Percentiles rank a stretch among this genome's conserved stretches.
Evolutionary conservation across 1,140 invertebrate genomes (phyloP).

Genomic region (Drosophila sproati): DNA sequence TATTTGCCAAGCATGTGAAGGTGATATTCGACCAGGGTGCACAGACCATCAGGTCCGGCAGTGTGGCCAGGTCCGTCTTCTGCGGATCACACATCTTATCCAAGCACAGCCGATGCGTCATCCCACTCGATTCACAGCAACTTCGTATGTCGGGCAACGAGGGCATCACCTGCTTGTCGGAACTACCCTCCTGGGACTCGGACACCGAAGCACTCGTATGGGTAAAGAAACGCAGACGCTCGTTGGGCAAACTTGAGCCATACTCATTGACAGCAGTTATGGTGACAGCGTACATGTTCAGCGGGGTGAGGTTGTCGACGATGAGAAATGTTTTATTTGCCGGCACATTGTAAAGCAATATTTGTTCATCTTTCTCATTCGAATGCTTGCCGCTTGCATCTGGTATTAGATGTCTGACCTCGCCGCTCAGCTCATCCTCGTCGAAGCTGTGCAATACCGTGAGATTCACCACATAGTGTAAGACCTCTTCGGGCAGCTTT

Average conservation of each 20-base stretch:
- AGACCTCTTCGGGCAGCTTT: conserved; percentile 87
- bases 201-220: conserved; percentile 67
- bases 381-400: not conserved
- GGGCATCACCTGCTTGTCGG: conserved; percentile 67
- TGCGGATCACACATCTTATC: conserved; percentile 92
- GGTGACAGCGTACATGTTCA: conserved; percentile 93
- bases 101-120: conserved; percentile 90
- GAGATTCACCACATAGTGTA: conserved; percentile 89
- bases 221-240: conserved; percentile 86
- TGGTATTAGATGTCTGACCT: conserved; percentile 38
- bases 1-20: conserved; percentile 92
- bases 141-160: conserved; percentile 89
- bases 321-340: conserved; percentile 86
- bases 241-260: conserved; percentile 90
- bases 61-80: conserved; percentile 86
- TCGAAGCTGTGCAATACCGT: conserved; percentile 89
- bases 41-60: conserved; percentile 93
- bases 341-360: conserved; percentile 85
- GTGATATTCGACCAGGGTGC: conserved; percentile 92
- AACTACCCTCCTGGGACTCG: conserved; percentile 54
- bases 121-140: conserved; percentile 90
- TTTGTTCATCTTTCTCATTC: conserved; percentile 18
- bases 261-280: conserved; percentile 90
- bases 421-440: conserved; percentile 74
- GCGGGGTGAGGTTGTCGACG: conserved; percentile 87